Conservation (phyloP, 2,113 vertebrate genomes). For the Cygnus buccinator region DNA sequence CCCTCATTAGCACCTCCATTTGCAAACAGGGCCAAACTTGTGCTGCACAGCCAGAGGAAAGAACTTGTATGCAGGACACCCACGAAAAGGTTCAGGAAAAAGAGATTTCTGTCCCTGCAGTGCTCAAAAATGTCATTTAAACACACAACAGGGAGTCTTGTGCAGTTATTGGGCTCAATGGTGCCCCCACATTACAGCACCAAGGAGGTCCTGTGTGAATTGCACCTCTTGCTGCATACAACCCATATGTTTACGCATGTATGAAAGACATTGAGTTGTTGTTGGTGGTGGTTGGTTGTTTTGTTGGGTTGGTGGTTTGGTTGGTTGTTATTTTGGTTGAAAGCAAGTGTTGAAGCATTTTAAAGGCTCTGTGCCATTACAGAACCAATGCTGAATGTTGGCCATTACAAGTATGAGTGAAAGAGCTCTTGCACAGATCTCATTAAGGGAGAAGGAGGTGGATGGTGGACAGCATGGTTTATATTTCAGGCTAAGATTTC, state of each 20-base stretch:
- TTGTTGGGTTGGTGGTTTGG: not conserved
- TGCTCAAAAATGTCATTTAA: not conserved
- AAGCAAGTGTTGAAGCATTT: not conserved
- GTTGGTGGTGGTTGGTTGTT: too few species aligned
- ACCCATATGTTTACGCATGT: not conserved
- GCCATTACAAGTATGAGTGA: rapidly evolving
- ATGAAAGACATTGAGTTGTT: not conserved
- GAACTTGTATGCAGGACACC: not conserved
- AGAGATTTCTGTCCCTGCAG: not conserved
- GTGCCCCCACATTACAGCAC: not conserved
- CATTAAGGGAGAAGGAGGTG: not conserved
- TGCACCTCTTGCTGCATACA: not conserved
- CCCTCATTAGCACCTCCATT: not conserved
- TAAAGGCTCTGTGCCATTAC: not conserved
- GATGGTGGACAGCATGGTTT: not conserved
- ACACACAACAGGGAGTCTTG: not conserved
- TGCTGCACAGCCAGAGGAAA: not conserved
- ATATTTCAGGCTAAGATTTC: not conserved
- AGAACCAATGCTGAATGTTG: not conserved
- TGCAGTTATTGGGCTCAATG: not conserved
- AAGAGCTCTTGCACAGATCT: not conserved
- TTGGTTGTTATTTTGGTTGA: not conserved
- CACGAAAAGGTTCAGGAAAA: not conserved
- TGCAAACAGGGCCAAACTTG: not conserved
- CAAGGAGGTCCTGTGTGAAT: rapidly evolving